Percentiles rank a stretch among this genome's conserved stretches.
phyloP scores from a whole-genome alignment of 2,797 vertebrate species.

The Taenioides sp. region DNA sequence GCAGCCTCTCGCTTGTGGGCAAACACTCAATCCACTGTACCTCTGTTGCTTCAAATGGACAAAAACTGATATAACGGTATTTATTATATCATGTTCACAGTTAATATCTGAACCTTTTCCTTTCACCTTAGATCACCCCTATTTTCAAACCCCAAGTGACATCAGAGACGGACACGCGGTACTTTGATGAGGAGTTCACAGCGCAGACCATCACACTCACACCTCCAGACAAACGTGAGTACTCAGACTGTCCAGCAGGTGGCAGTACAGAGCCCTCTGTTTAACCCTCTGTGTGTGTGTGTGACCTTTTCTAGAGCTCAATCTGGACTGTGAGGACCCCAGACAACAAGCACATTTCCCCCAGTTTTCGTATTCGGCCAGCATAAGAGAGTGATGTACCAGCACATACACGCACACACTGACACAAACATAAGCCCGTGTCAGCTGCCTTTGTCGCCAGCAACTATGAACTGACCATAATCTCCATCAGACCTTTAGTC shows the following conservation, averaged over 20 bases:
- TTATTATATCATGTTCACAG: no score
- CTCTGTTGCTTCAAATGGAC: background rate
- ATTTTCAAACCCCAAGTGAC: constrained; percentile 90
- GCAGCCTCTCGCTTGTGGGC: background rate
- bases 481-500: constrained; percentile 32
- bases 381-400: constrained; percentile 70
- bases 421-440: constrained; percentile 22
- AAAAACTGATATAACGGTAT: no score
- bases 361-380: constrained; percentile 86
- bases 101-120: background rate
- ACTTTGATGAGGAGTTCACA: constrained; percentile 91
- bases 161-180: constrained; percentile 87
- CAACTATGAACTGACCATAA: constrained; percentile 36
- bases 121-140: constrained; percentile 75
- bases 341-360: constrained; percentile 82
- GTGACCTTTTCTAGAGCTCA: constrained; percentile 72
- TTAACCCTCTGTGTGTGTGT: constrained; percentile 15
- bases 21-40: background rate
- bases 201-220: constrained; percentile 90
- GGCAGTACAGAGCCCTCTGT: background rate
- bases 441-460: constrained; percentile 25
- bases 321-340: constrained; percentile 63
- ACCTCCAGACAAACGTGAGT: constrained; percentile 88
- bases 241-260: background rate
- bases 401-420: constrained; percentile 27